Percentiles rank a stretch among this genome's conserved stretches.
Conservation (phyloP, 2,888 invertebrate species). For the Nymphalis polychloros region DNA sequence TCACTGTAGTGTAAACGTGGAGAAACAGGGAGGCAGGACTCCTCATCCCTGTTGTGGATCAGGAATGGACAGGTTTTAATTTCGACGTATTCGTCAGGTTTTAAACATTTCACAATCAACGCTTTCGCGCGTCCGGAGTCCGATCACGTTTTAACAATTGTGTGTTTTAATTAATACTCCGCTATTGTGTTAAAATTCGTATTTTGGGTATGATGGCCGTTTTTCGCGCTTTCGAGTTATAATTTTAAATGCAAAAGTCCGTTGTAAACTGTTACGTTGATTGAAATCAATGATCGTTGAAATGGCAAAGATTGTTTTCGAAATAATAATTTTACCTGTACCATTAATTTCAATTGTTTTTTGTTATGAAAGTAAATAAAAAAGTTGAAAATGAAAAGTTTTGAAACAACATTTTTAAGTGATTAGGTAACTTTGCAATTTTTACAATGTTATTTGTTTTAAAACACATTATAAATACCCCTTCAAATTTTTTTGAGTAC, state of each 20-base stretch:
- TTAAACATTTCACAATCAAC: slow-evolving; percentile 21
- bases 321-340: background rate
- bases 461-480: no score
- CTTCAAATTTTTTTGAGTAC: no score
- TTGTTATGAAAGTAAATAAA: background rate
- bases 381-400: background rate
- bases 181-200: slow-evolving; percentile 29
- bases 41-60: background rate
- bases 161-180: slow-evolving; percentile 35
- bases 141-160: slow-evolving; percentile 30
- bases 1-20: background rate
- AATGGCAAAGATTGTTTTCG: background rate
- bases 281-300: slow-evolving; percentile 20
- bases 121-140: slow-evolving; percentile 16
- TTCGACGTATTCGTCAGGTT: slow-evolving; percentile 11
- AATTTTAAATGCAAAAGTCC: slow-evolving; percentile 11
- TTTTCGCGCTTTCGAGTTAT: slow-evolving; percentile 15
- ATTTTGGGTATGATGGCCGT: slow-evolving; percentile 6
- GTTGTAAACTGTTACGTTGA: slow-evolving; percentile 14
- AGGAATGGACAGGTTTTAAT: background rate
- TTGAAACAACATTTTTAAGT: background rate
- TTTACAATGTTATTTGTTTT: no score
- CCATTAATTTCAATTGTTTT: background rate
- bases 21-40: background rate
- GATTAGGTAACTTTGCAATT: no score